Base-by-base conservation (phyloP, 2,888 invertebrate species). In the Mesorhabditis spiculigera region DNA sequence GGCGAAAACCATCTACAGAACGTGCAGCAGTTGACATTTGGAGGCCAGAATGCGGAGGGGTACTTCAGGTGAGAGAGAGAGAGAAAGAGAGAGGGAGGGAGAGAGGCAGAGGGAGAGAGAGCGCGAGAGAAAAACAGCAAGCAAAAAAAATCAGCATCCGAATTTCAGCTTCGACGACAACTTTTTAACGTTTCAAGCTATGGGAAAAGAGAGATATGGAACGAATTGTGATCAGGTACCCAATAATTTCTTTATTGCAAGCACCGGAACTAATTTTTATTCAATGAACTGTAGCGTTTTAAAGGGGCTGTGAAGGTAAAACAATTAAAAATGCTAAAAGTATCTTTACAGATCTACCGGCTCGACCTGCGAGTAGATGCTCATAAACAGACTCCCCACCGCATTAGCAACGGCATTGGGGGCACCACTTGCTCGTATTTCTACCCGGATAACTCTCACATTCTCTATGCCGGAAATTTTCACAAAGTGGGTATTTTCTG, bases 381-480 rank as follows among this genome's bases (percentile, higher is more conserved):
- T 8, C 64, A 71, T 43, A 16, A 67, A 16, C 71, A 71, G 45
- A 68, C 67, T 10, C 28, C 66, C n/a, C 43, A 45, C 28, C 8
- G 71, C 5, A 8, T 76, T 45, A 71, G 74, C 62, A 76, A 73
- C 41, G 81, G 81, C 4, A 66, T 78, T 5, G 81, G 81, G 13
- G 73, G 66, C 4, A 71, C 71, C n/a, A 81, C 81, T 4, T 81
- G 81, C 68, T 75, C 76, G 16, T 82, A 71, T 68, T 80, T 82
- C 73, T 74, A 72, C 66, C 73, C 73, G 8, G 76, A 82, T 66
- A 77, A 80, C 68, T 64, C 68, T 41, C 72, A 75, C 58, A 67
- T 74, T 13, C 71, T 81, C 13, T 81, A 77, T 67, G 81, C 81
- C 6, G 78, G 77, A 8, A 81, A 76, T 44, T 80, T 80, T 68